Percentiles rank a stretch among this genome's conserved stretches.
Evolutionary conservation across 2,113 vertebrate genomes (phyloP).

Genomic region (Columbina picui): DNA sequence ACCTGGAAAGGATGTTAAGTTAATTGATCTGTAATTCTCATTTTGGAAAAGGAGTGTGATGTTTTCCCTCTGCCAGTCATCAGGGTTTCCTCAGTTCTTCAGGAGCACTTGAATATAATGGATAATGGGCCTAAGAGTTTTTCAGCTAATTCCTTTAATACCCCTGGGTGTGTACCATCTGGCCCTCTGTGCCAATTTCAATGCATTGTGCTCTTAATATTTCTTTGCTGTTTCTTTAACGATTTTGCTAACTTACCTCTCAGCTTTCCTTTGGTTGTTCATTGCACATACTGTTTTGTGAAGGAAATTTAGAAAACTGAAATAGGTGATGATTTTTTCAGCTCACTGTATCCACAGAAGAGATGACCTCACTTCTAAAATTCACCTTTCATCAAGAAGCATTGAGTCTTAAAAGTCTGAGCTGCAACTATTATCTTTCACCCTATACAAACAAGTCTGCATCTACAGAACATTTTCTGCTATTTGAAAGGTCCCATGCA

Average conservation of each 20-base stretch:
- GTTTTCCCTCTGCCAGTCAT: constrained; percentile 35
- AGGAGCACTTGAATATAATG: constrained; percentile 55
- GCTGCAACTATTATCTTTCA: background rate
- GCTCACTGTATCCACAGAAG: background rate
- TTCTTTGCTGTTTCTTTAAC: constrained; percentile 47
- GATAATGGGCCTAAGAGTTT: constrained; percentile 70
- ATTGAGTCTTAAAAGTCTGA: background rate
- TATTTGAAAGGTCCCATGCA: background rate
- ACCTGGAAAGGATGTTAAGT: constrained; percentile 12
- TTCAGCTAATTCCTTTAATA: constrained; percentile 72
- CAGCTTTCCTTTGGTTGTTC: background rate
- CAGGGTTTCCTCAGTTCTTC: constrained; percentile 38
- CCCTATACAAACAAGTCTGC: background rate
- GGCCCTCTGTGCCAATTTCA: constrained; percentile 28
- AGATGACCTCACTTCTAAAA: background rate
- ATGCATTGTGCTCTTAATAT: constrained; percentile 33
- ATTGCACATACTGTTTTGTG: background rate
- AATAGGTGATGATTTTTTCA: background rate
- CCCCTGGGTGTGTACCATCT: constrained; percentile 66
- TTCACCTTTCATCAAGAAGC: background rate
- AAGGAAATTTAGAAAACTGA: background rate
- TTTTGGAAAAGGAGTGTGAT: background rate
- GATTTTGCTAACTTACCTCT: constrained; percentile 4
- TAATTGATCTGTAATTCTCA: constrained; percentile 56
- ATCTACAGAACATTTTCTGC: background rate